These are phyloP conservation scores for Carcina quercana DNA, from an alignment of 2,888 invertebrate genomes.

Conservation along the genomic window DNA sequence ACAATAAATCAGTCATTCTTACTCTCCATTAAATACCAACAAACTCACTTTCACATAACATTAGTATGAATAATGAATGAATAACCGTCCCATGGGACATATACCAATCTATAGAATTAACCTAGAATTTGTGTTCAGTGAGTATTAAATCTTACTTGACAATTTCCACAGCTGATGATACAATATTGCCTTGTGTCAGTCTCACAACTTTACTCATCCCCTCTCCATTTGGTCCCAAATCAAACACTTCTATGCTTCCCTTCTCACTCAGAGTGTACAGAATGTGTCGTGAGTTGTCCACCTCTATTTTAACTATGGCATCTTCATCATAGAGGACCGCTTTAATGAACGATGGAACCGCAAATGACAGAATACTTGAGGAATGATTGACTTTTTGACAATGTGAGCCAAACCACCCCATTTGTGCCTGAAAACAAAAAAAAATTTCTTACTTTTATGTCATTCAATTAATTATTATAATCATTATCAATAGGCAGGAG, in stretches of 20 bases:
- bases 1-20: too few species aligned
- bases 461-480: background rate
- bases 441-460: too few species aligned
- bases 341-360: slow-evolving; percentile 92
- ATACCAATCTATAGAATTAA: too few species aligned
- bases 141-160: slow-evolving; percentile 93
- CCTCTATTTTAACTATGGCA: slow-evolving; percentile 88
- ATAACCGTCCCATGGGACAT: too few species aligned
- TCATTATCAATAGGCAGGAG: background rate
- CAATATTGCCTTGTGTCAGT: slow-evolving; percentile 82
- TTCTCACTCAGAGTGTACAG: slow-evolving; percentile 93
- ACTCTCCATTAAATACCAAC: too few species aligned
- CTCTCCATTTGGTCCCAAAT: slow-evolving; percentile 87
- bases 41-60: too few species aligned
- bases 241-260: slow-evolving; percentile 91
- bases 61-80: too few species aligned
- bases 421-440: slow-evolving; percentile 76
- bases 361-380: slow-evolving; percentile 87
- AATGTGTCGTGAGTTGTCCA: slow-evolving; percentile 92
- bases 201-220: slow-evolving; percentile 81
- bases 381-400: slow-evolving; percentile 97
- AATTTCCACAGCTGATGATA: slow-evolving; percentile 84
- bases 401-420: slow-evolving; percentile 95
- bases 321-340: slow-evolving; percentile 92
- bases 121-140: too few species aligned